These are phyloP conservation scores for Diadumene lineata DNA, from an alignment of 92 coral and sea anemone genomes.

Conservation along the genomic window DNA sequence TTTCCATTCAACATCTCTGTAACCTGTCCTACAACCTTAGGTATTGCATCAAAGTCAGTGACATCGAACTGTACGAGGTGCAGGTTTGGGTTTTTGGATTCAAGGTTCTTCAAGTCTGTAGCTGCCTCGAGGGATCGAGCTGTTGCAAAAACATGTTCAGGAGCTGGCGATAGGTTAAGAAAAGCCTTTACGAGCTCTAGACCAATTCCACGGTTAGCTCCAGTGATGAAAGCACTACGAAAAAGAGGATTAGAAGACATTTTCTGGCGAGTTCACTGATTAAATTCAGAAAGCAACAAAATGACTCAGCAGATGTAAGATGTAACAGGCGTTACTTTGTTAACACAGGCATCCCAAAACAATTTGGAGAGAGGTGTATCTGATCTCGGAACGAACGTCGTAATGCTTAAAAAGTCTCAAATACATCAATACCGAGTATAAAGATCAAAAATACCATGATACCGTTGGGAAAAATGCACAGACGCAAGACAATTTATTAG, in stretches of 20 bases:
- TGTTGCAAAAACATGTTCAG: constrained; percentile 73
- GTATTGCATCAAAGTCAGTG: constrained; percentile 39
- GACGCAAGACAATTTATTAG: too few relatives aligned
- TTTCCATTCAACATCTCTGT: constrained; percentile 36
- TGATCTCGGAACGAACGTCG: too few relatives aligned
- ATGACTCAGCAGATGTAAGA: too few relatives aligned
- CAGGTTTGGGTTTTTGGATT: constrained; percentile 41
- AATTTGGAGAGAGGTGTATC: too few relatives aligned
- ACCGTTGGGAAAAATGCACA: too few relatives aligned
- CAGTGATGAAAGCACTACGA: constrained; percentile 56
- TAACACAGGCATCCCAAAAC: too few relatives aligned
- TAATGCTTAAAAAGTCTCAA: too few relatives aligned
- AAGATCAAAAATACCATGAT: too few relatives aligned
- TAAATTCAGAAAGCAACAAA: too few relatives aligned
- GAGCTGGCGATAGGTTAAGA: constrained; percentile 55
- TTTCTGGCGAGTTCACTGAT: too few relatives aligned
- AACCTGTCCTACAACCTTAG: constrained; percentile 51
- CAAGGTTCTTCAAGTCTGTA: constrained; percentile 54
- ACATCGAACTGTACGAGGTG: constrained; percentile 66
- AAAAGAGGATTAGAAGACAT: constrained; percentile 14
- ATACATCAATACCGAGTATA: too few relatives aligned
- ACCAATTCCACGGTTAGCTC: constrained; percentile 82
- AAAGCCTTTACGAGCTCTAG: constrained; percentile 69
- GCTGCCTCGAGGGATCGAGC: constrained; percentile 59
- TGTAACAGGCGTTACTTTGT: too few relatives aligned